Evolutionary conservation across 2,797 vertebrate genomes (phyloP).

Genomic region (Delichon dasypus): DNA sequence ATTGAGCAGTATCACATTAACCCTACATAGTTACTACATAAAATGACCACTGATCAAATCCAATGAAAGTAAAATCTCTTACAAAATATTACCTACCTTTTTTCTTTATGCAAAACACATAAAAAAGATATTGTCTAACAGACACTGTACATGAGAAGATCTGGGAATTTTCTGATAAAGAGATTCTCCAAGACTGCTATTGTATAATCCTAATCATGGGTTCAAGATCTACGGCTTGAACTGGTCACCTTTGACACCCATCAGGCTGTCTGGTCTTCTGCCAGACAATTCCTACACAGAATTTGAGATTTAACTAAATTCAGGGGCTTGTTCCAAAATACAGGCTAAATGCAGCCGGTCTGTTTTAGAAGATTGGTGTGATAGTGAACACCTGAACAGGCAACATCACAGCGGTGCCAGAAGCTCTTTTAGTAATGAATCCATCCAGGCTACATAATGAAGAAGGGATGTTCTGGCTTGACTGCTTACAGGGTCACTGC

Average conservation of each 20-base stretch:
- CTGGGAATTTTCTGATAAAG: neutral
- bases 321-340: neutral
- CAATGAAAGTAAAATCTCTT: neutral
- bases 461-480: neutral
- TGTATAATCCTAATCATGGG: neutral
- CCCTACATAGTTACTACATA: neutral
- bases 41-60: neutral
- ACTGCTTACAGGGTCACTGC: neutral
- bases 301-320: neutral
- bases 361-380: neutral
- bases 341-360: neutral
- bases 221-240: neutral
- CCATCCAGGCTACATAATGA: neutral
- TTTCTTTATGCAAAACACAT: neutral
- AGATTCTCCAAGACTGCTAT: neutral
- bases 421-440: neutral
- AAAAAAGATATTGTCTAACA: neutral
- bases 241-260: rapidly evolving
- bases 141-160: neutral
- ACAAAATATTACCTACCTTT: neutral
- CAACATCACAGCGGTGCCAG: neutral
- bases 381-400: neutral
- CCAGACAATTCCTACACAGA: neutral
- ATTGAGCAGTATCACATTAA: neutral
- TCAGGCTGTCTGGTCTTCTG: neutral